Base-by-base conservation (phyloP, 2,888 invertebrate species). In the Eurois occulta region DNA sequence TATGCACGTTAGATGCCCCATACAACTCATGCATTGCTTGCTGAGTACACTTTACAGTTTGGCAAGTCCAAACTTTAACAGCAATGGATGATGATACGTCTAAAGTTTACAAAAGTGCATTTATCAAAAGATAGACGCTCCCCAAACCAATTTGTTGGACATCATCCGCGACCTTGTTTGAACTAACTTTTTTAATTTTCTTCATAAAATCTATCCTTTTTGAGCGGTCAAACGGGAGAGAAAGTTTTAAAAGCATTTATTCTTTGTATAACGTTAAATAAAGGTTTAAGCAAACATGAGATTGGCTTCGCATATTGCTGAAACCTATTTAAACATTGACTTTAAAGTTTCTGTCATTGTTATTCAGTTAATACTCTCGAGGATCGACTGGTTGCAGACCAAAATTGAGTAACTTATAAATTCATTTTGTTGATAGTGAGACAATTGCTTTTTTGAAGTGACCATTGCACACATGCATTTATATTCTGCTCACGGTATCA, bases 161-260 rank as follows among this genome's bases (percentile, higher is more conserved):
- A 89, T 90, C 89, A 90, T 85, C 83, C 73, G 52, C 87, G 71
- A 85, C 93, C 91, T 90, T 93, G 92, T 94, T 94, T 94, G 92
- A 89, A 89, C 91, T 88, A 93, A 94, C 91, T 94, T 94, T 94
- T 94, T 94, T 93, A 94, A 94, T 94, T 92, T 94, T 93, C 93
- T 92, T 92, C 88, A 86, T 90, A 89, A 93, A 91, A 91, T 90
- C 89, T 91, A 91, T 92, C 89, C 90, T 89, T 91, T 89, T 89
- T 88, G 91, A 89, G 89, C 90, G 92, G 92, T 94, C 92, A 93
- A 92, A 91, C 84, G 87, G 85, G 88, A 88, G 72, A 87, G 48
- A 92, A 93, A 91, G 91, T 93, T 93, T 90, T 88, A 91, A 92
- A 89, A 87, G 89, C 89, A 90, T 93, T 93, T 91, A 87, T 91